Evolutionary conservation across 1,140 invertebrate genomes (phyloP), one percentile per base, ranked within the genome.

Genomic region (Bradysia coprophila): DNA sequence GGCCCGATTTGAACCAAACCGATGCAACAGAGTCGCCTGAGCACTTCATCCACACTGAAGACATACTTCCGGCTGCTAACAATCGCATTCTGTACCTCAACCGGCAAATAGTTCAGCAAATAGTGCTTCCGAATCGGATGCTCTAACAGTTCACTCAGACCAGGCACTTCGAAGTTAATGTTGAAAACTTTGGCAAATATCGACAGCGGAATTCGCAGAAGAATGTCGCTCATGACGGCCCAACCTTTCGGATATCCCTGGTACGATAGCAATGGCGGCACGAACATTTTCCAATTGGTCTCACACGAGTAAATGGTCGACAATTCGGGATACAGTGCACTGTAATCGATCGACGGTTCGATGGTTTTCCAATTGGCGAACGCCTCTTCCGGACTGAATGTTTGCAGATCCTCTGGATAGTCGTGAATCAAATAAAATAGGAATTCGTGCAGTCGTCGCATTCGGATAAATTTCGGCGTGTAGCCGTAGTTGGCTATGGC

Each of bases 1-100:
- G 75, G 71, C 1, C 79, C 79, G 48, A 81, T 72, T 48, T 85
- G 78, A 13, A 82, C 45, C 3, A 88, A 51, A 0, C 82, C 83
- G 50, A 80, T 69, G 44, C 72, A 75, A 45, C 69, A 72, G 0
- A 87, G 53, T 10, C 65, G 52, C 0, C 58, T 62, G 1, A 70
- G 62, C 32, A 75, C 72, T 40, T 72, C 61, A 20, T 80, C 65
- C 11, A 68, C 4, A 4, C 9, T 4, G 21, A 18, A 6, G 4
- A 38, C 4, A 20, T 38, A 38, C 21, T 38, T 38, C 21, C 36
- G 36, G 18, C 36, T n/a, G n/a, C n/a, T 10, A 19, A 19, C n/a
- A 18, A 38, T 11, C n/a, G 11, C 10, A 10, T 38, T 3, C 36
- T 38, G 36, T 5, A 38, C 4, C 3, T 20, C 4, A 56, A 54